Percentiles rank a stretch among this genome's conserved stretches.
Evolutionary conservation across 2,113 vertebrate species (phyloP).

Genomic region (Chlorodrepanis virens): DNA sequence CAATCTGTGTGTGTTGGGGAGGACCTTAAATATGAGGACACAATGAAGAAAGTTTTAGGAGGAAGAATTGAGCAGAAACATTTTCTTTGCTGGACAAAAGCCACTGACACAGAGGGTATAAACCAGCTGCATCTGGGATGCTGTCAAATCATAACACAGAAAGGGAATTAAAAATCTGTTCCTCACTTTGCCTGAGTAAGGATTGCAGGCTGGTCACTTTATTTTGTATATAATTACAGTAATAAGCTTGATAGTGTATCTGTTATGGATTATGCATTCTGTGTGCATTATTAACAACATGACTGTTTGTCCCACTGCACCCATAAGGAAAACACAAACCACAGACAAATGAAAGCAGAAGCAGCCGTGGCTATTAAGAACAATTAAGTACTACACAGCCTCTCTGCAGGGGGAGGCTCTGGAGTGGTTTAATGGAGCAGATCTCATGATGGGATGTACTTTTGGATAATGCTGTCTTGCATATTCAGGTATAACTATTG

Average conservation of each 20-base stretch:
- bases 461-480: background rate
- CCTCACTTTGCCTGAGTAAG: background rate
- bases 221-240: background rate
- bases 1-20: background rate
- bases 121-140: background rate
- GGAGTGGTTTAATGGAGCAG: background rate
- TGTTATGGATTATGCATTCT: background rate
- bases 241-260: background rate
- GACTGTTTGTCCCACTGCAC: background rate
- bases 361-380: background rate
- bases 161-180: background rate
- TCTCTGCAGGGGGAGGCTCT: background rate
- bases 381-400: background rate
- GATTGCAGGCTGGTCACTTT: background rate
- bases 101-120: background rate
- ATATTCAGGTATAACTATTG: background rate
- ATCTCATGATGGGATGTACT: background rate
- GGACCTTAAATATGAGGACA: background rate
- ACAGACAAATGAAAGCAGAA: background rate
- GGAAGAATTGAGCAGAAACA: background rate
- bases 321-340: background rate
- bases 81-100: background rate
- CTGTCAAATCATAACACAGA: background rate
- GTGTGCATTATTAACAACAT: background rate
- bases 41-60: background rate